phyloP scores from a whole-genome alignment of 2,888 invertebrate genomes.

The Plemyria rubiginata region DNA sequence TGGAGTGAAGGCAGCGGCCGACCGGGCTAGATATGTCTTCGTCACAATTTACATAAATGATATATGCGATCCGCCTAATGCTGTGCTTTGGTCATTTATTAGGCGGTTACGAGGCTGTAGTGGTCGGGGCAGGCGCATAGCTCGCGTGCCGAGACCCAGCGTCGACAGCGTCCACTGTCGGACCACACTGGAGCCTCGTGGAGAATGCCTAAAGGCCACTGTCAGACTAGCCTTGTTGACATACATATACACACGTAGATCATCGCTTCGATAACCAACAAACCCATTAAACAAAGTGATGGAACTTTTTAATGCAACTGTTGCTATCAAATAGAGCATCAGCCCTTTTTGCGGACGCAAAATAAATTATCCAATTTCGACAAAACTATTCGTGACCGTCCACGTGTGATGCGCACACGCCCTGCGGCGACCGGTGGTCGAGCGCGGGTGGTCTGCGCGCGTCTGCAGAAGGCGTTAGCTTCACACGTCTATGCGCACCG shows the following conservation, averaged over 20 bases:
- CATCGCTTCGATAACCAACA: constrained; percentile 52
- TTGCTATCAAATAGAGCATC: constrained; percentile 35
- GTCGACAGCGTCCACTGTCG: constrained; percentile 67
- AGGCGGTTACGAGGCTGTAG: constrained; percentile 68
- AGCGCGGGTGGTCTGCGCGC: constrained; percentile 77
- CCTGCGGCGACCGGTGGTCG: constrained; percentile 66
- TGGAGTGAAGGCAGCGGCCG: constrained; percentile 72
- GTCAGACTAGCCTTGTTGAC: constrained; percentile 74
- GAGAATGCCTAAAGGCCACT: constrained; percentile 51
- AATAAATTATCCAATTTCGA: constrained; percentile 38
- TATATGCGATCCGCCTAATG: constrained; percentile 83
- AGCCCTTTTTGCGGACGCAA: constrained; percentile 46
- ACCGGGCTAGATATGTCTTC: constrained; percentile 82
- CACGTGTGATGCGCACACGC: constrained; percentile 64
- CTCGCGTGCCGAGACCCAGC: constrained; percentile 74
- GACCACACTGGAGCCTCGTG: constrained; percentile 74
- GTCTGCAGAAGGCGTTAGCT: constrained; percentile 72
- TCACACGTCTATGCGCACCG: constrained; percentile 70
- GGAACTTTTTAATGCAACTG: constrained; percentile 26
- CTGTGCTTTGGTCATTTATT: constrained; percentile 79
- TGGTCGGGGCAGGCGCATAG: constrained; percentile 67
- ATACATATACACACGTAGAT: constrained; percentile 69
- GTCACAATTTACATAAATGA: constrained; percentile 85
- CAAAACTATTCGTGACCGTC: constrained; percentile 51
- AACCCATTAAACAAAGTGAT: constrained; percentile 29